Conservation (phyloP, 2,113 vertebrate genomes). For the Anguilla japonica region DNA sequence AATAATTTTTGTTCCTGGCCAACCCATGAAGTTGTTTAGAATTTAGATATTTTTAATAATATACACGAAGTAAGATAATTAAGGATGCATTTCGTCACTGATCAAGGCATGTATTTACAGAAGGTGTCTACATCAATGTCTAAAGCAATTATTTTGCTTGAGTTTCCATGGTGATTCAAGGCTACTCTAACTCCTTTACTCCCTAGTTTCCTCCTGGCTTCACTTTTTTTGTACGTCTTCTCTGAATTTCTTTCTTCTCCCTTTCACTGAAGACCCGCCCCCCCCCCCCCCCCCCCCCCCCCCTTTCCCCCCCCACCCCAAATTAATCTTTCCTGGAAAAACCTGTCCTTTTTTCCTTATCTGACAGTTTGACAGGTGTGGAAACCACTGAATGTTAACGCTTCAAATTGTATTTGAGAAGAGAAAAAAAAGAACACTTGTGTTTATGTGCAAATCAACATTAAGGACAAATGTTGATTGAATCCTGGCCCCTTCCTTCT, state of each 20-base stretch:
- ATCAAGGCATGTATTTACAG: background rate
- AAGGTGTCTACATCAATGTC: background rate
- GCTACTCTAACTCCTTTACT: background rate
- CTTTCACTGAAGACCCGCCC: no score
- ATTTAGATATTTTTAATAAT: background rate
- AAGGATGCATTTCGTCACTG: background rate
- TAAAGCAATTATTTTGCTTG: background rate
- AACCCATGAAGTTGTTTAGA: background rate
- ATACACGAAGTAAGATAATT: background rate
- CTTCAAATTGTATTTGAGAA: no score
- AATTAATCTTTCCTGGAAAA: constrained; percentile 59
- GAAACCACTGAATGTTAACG: no score
- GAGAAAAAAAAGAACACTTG: no score
- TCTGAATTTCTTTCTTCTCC: background rate
- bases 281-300: background rate
- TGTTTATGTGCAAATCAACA: no score
- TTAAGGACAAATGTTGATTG: no score
- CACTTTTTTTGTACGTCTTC: background rate
- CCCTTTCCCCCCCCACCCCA: background rate
- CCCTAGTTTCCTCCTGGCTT: background rate
- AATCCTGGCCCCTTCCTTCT: constrained; percentile 18
- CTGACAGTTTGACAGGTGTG: background rate
- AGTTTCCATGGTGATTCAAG: background rate
- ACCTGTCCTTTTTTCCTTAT: constrained; percentile 9
- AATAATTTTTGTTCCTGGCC: background rate